These are phyloP conservation scores for Urocynchramus pylzowi DNA, from an alignment of 2,113 vertebrate species.

Conservation along the genomic window DNA sequence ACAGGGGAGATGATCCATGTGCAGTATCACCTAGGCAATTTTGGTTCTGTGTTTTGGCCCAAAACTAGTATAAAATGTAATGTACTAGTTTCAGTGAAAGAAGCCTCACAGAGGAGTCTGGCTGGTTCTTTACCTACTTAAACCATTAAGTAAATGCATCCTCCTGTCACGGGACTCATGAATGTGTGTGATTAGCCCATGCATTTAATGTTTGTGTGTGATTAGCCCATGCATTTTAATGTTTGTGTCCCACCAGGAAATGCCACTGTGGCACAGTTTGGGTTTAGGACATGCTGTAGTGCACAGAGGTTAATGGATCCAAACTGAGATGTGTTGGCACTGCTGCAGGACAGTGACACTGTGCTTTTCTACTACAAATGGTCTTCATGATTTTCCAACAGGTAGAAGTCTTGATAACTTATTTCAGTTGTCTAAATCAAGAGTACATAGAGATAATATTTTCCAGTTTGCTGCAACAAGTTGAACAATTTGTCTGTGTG, in stretches of 20 bases:
- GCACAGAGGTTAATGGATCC: background rate
- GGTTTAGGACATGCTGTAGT: background rate
- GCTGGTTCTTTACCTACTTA: background rate
- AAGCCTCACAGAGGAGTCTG: background rate
- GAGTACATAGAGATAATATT: background rate
- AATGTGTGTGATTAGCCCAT: background rate
- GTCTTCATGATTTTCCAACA: background rate
- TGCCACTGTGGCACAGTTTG: fast-evolving
- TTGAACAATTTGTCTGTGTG: background rate
- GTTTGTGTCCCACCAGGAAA: background rate
- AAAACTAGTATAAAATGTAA: background rate
- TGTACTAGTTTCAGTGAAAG: background rate
- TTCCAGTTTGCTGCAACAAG: background rate
- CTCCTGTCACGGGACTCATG: background rate
- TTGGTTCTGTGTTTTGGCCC: background rate
- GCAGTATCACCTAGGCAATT: background rate
- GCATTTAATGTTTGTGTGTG: background rate
- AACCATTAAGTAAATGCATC: fast-evolving
- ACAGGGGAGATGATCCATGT: background rate
- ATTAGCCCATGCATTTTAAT: background rate
- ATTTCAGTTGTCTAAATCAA: background rate
- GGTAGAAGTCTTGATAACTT: background rate
- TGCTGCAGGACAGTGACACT: background rate
- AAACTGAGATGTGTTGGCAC: background rate
- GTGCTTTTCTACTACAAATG: background rate